Evolutionary conservation across 1,140 invertebrate genomes (phyloP).

Genomic region (Bombus consobrinus): DNA sequence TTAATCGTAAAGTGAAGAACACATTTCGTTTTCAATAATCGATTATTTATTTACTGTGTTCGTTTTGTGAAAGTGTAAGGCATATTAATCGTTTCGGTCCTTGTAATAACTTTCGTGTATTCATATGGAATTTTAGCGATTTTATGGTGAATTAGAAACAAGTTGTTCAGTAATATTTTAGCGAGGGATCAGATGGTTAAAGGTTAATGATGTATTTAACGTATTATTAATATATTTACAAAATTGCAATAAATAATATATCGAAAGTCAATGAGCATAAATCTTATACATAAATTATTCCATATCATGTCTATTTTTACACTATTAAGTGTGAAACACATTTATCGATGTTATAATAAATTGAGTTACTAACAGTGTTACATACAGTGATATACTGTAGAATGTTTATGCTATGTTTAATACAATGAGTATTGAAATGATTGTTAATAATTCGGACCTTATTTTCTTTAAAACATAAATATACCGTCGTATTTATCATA

Average conservation of each 20-base stretch:
- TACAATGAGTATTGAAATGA: background rate
- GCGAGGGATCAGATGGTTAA: background rate
- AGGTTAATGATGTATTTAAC: background rate
- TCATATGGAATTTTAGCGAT: background rate
- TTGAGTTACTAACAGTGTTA: background rate
- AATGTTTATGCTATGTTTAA: background rate
- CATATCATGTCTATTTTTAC: conserved; percentile 1
- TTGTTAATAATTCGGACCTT: conserved; percentile 3
- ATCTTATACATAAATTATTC: conserved; percentile 18
- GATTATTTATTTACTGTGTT: conserved; percentile 8
- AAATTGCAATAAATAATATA: conserved; percentile 57
- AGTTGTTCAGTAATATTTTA: background rate
- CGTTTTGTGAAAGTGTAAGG: background rate
- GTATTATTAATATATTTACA: conserved; percentile 55
- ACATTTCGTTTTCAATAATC: background rate
- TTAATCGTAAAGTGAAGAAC: background rate
- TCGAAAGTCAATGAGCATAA: conserved; percentile 16
- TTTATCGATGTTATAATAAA: background rate
- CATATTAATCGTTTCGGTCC: background rate
- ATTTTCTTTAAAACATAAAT: background rate
- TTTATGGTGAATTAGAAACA: background rate
- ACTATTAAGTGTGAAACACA: background rate
- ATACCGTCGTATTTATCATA: background rate
- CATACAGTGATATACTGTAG: background rate
- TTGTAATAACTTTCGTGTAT: background rate